These are phyloP conservation scores for Ctenochaetus hawaiiensis DNA, from an alignment of 2,797 vertebrate species.

Conservation along the genomic window DNA sequence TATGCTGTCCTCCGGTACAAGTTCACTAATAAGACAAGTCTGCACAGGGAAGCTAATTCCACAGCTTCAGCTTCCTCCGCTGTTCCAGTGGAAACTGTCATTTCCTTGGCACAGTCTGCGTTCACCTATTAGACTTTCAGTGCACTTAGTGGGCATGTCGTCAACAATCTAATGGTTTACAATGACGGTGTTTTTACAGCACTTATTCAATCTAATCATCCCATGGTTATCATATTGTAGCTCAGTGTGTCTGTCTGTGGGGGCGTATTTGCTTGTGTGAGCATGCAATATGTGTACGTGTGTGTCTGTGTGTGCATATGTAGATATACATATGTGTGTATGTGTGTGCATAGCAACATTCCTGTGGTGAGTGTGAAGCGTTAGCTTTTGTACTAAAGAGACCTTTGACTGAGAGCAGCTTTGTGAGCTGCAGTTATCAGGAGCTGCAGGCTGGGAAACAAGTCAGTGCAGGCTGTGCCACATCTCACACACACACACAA, in stretches of 20 bases:
- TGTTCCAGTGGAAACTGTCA: constrained; percentile 65
- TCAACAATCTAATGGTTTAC: constrained; percentile 76
- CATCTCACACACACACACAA: constrained; percentile 47
- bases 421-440: constrained; percentile 70
- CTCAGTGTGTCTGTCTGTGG: constrained; percentile 3
- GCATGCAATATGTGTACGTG: constrained; percentile 26
- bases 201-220: constrained; percentile 63
- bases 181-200: constrained; percentile 71
- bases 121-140: constrained; percentile 70
- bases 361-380: constrained; percentile 69
- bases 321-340: constrained; percentile 6
- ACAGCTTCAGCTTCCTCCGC: constrained; percentile 62
- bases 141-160: constrained; percentile 64
- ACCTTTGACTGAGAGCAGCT: constrained; percentile 76
- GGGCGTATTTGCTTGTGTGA: constrained; percentile 28
- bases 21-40: constrained; percentile 76
- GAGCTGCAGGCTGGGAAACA: constrained; percentile 75
- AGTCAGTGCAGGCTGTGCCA: constrained; percentile 79
- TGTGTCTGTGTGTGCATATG: constrained; percentile 1
- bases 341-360: constrained; percentile 66
- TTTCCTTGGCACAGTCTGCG: constrained; percentile 70
- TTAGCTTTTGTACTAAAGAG: constrained; percentile 74
- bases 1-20: constrained; percentile 48
- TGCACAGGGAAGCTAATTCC: constrained; percentile 78
- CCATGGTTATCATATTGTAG: constrained; percentile 38